Evolutionary conservation across 2,113 vertebrate genomes (phyloP).

Genomic region (Hippoglossus stenolepis): DNA sequence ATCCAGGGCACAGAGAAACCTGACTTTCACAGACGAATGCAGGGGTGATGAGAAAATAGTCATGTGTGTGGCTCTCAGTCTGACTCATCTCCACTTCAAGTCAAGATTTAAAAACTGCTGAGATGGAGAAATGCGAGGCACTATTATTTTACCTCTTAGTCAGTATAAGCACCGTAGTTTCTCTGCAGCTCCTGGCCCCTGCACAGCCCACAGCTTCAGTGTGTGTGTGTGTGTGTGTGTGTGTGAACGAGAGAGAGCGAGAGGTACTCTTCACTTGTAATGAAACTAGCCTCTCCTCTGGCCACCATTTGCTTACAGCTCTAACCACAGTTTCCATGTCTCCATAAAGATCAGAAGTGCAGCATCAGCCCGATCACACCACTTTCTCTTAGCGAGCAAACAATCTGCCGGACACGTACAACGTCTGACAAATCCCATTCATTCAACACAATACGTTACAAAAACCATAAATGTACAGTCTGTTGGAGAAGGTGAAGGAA

Average conservation of each 20-base stretch:
- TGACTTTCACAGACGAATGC: constrained; percentile 55
- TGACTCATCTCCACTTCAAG: constrained; percentile 72
- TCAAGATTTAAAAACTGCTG: constrained; percentile 60
- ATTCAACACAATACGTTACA: not conserved
- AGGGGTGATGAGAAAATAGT: constrained; percentile 68
- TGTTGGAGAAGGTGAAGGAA: too few relatives aligned
- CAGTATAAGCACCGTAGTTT: constrained; percentile 49
- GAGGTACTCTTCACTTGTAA: constrained; percentile 11
- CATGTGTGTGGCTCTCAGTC: constrained; percentile 63
- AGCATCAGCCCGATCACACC: constrained; percentile 22
- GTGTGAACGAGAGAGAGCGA: constrained; percentile 8
- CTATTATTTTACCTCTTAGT: constrained; percentile 64
- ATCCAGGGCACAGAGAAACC: constrained; percentile 41
- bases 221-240: not conserved
- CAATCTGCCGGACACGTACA: not conserved
- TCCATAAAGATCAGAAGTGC: constrained; percentile 40
- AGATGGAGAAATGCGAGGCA: constrained; percentile 55
- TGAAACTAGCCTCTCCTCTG: constrained; percentile 43
- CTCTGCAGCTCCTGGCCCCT: constrained; percentile 36
- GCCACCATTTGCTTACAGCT: constrained; percentile 29
- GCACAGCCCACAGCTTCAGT: not conserved
- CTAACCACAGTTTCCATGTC: constrained; percentile 32
- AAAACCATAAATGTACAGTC: too few relatives aligned
- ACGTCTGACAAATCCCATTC: not conserved
- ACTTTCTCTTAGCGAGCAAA: not conserved